Base-by-base conservation (phyloP, 2,888 invertebrate genomes). In the Biston stratarius region DNA sequence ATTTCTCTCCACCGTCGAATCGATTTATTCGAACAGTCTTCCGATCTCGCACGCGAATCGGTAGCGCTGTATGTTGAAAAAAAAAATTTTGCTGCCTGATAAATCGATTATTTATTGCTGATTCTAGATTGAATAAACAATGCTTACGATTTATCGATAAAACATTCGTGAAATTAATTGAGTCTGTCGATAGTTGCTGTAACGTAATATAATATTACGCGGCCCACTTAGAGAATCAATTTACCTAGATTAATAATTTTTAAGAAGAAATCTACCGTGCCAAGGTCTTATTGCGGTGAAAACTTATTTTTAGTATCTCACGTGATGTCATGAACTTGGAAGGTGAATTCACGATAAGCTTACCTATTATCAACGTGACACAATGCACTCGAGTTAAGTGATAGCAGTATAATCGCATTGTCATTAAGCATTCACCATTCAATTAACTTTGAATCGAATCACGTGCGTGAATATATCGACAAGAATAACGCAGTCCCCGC, bases 1-100 rank as follows among this genome's bases (percentile, higher is more conserved):
- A 58, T 69, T 62, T 73, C 61, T 61, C 61, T 66, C 45, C 49
- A 57, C 52, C 57, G 60, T 48, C 64, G 57, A 67, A 68, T 61
- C 58, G 59, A 66, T 71, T 66, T 47, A 57, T 53, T 34, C 34
- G 51, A 63, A 53, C 48, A 66, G 59, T 49, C 55, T 24, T 47
- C 53, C 47, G 34, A 64, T 55, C 58, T 59, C 52, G 57, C 66
- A 67, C 61, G 64, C 64, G 64, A 64, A 55, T 42, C 48, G 59
- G 47, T 40, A 14, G 36, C 42, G 48, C 52, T 34, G 49, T 57
- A 51, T 24, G 36, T 51, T 9, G 57, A 24, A 36, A 57, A 24
- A n/a, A 63, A 63, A 49, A 36, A 45, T 57, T 42, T 57, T 58
- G 34, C 64, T 24, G n/a, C 14, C 44, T 33, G 42, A 61, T 38